Base-by-base conservation (phyloP, 2,113 vertebrate genomes). In the Perccottus glenii region DNA sequence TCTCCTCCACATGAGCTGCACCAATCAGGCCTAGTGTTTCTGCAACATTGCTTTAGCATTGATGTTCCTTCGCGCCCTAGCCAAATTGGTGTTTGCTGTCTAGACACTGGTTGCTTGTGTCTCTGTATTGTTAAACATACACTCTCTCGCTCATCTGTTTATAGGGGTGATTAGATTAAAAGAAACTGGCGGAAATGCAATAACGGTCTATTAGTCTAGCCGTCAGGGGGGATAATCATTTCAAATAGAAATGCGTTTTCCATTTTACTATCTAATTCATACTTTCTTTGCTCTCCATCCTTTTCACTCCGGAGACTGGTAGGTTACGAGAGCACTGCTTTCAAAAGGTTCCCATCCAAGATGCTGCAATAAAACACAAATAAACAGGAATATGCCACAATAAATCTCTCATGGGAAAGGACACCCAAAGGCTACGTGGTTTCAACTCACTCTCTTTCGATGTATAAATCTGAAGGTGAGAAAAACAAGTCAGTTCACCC, bases 161-260 rank as follows among this genome's bases (percentile, higher is more conserved):
- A 90, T 87, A 90, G 88, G 90, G 73, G 79, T 90, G 87, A 93
- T 93, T 85, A 85, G 88, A 92, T 94, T 90, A 91, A 91, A 88
- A 88, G 77, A 82, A 88, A 85, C 86, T 85, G 89, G 90, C 80
- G 78, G 85, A 89, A 91, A 92, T 91, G 87, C 85, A 92, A 93
- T 94, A 92, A 91, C 60, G 81, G 80, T 88, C 87, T 90, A 92
- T 93, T 91, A 92, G 88, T 86, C 84, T 74, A 62, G 57, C 83
- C 84, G 46, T 86, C 82, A 67, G 83, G 74, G 76, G 80, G 82
- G 82, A 90, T 88, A 91, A 91, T 92, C 85, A 79, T 90, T 91
- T 87, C 85, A 89, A 81, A 90, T 75, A 84, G 77, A 87, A 87
- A 88, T 88, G 87, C 61, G 77, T 89, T 87, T 84, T 86, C 83